Evolutionary conservation across 37 sponge, comb jelly and placozoan species (phyloP).

Genomic region (Geodia barretti): DNA sequence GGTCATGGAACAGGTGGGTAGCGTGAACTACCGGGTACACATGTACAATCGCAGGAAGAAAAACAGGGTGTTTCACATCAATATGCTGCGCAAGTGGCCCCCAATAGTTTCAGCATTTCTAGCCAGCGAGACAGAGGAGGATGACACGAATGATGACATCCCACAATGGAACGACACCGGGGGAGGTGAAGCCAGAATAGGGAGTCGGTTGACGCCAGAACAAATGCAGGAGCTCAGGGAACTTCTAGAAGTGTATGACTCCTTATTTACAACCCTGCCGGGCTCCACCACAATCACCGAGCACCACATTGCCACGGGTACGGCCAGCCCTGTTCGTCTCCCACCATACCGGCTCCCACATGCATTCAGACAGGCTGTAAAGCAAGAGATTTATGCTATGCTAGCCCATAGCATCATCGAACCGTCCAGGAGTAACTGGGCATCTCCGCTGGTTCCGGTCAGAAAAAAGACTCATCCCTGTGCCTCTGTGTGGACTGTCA

Average conservation of each 20-base stretch:
- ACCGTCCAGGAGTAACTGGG: conserved; percentile 4
- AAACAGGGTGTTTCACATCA: conserved; percentile 16
- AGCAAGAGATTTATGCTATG: conserved; percentile 14
- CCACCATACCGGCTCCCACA: conserved; percentile 44
- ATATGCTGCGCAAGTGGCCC: not conserved
- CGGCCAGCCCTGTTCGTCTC: conserved; percentile 9
- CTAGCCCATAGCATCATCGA: conserved; percentile 3
- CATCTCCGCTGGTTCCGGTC: conserved; percentile 1
- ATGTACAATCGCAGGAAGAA: conserved; percentile 11
- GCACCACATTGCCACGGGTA: conserved; percentile 17
- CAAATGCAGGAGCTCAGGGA: conserved; percentile 17
- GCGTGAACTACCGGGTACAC: conserved; percentile 51
- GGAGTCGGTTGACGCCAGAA: not conserved
- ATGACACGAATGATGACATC: not conserved
- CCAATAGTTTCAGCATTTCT: too few species aligned
- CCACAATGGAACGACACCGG: not conserved
- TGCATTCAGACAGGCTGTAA: conserved; percentile 15
- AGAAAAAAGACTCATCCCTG: not conserved
- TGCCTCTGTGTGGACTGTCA: conserved; percentile 3
- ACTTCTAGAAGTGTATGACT: not conserved
- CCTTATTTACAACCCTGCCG: conserved; percentile 5
- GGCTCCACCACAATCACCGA: conserved; percentile 31
- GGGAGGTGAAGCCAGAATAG: too few species aligned
- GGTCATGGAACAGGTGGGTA: conserved; percentile 8
- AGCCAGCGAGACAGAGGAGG: not conserved